Evolutionary conservation across 2,113 vertebrate genomes (phyloP).

Genomic region (Uria aalge): DNA sequence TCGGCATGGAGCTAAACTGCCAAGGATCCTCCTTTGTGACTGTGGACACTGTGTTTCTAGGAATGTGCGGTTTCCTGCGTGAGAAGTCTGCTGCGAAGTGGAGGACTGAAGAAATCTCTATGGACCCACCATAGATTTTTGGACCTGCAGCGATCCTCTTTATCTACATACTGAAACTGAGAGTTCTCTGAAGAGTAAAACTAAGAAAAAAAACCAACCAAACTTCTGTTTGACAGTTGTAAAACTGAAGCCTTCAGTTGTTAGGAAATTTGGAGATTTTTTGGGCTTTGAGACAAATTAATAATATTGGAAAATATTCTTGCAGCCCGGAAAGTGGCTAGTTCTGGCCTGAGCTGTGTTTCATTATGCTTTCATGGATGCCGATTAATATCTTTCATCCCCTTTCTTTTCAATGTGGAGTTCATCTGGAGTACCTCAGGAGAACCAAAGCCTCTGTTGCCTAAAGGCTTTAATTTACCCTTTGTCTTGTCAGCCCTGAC

Average conservation of each 20-base stretch:
- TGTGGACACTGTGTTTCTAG: background rate
- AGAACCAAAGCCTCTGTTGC: background rate
- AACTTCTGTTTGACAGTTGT: background rate
- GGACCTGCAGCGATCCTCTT: background rate
- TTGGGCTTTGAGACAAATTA: background rate
- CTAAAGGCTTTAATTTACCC: background rate
- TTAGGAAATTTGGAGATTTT: background rate
- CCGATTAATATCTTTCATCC: background rate
- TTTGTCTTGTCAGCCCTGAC: background rate
- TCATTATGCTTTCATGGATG: background rate
- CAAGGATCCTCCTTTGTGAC: background rate
- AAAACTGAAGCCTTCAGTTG: background rate
- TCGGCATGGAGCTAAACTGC: fast-evolving
- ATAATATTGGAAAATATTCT: background rate
- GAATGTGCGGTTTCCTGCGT: background rate
- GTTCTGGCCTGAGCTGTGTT: background rate
- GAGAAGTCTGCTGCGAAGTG: background rate
- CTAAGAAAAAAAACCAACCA: background rate
- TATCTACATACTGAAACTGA: background rate
- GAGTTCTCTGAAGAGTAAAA: background rate
- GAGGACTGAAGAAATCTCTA: background rate
- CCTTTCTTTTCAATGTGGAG: background rate
- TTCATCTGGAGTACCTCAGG: background rate
- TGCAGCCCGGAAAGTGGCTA: background rate
- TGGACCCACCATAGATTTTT: background rate